Conservation (phyloP, 2,888 invertebrate species). For the Apamea crenata region DNA sequence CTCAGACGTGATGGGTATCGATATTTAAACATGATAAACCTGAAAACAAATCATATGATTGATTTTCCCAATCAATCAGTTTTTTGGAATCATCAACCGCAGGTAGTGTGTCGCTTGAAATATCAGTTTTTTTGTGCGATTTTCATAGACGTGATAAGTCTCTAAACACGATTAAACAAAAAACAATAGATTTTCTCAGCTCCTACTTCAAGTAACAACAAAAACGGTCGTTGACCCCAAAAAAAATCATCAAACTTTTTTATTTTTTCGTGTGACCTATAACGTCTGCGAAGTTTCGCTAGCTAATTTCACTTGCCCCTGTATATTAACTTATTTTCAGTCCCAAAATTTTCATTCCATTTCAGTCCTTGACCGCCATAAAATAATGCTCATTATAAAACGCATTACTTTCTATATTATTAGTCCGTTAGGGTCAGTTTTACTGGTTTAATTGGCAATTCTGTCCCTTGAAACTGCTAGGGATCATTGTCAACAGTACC, state of each 20-base stretch:
- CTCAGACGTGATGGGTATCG: too few relatives aligned
- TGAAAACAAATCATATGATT: too few relatives aligned
- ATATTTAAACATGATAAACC: too few relatives aligned
- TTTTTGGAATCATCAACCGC: too few relatives aligned
- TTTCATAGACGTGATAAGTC: too few relatives aligned
- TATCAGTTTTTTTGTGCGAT: too few relatives aligned
- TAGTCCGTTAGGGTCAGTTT: slow-evolving; percentile 36
- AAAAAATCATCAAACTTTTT: too few relatives aligned
- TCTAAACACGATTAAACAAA: too few relatives aligned
- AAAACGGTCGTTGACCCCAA: too few relatives aligned
- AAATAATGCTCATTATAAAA: slow-evolving; percentile 49
- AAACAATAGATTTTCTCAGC: not conserved
- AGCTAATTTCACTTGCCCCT: not conserved
- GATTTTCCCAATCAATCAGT: too few relatives aligned
- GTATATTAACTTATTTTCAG: slow-evolving; percentile 13
- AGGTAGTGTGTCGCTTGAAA: too few relatives aligned
- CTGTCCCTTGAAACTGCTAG: slow-evolving; percentile 40
- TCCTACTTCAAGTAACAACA: not conserved
- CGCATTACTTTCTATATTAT: slow-evolving; percentile 38
- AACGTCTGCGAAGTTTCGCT: not conserved
- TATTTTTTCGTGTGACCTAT: too few relatives aligned
- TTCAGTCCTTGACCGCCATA: slow-evolving; percentile 31
- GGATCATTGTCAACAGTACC: slow-evolving; percentile 45
- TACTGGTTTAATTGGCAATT: slow-evolving; percentile 58
- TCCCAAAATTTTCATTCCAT: slow-evolving; percentile 13